Base-by-base conservation (phyloP, 2,888 invertebrate genomes). In the Sinohyriopsis cumingii region DNA sequence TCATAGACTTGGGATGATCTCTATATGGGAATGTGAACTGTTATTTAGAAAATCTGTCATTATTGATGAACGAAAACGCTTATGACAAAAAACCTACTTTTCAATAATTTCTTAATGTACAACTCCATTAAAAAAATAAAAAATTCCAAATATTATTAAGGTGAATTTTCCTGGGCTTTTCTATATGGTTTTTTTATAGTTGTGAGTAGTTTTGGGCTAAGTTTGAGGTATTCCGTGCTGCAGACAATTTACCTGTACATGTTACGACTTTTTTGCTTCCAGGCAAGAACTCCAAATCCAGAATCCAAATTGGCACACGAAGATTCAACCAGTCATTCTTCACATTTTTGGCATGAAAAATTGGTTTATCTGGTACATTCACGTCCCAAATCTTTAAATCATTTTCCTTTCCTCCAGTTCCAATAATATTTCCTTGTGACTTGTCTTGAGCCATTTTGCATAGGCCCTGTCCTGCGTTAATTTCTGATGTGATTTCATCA, bases 321-420 rank as follows among this genome's bases (percentile, higher is more conserved):
- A 98, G 91, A 68, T 88, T 84, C 45, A 98, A 91, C 91, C 93
- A 94, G 88, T 98, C 97, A 84, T 95, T 94, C 0, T 92, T 91
- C 80, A 93, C 92, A 91, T 94, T 93, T 90, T 93, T 94, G 2
- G 93, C 93, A 71, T 85, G 88, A 82, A 94, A 94, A 55, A 91
- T 87, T 59, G 91, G 90, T 54, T 83, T 82, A 54, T 77, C 89
- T 80, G 83, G 91, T 71, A 59, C 59, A 5, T 78, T 91, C 85
- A 95, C 86, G 83, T 96, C 94, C 93, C 95, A 98, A 1, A 98
- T 88, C 91, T 96, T 96, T 0, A 98, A 90, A 82, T 95, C 95
- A 86, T 96, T 96, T 82, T 94, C 95, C 89, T 95, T 94, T 0
- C 99, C 98, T 25, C 98, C 98, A 77, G 94, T 96, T 7, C 95